phyloP scores from a whole-genome alignment of 2,888 invertebrate species.

The Stenoptilia bipunctidactyla region DNA sequence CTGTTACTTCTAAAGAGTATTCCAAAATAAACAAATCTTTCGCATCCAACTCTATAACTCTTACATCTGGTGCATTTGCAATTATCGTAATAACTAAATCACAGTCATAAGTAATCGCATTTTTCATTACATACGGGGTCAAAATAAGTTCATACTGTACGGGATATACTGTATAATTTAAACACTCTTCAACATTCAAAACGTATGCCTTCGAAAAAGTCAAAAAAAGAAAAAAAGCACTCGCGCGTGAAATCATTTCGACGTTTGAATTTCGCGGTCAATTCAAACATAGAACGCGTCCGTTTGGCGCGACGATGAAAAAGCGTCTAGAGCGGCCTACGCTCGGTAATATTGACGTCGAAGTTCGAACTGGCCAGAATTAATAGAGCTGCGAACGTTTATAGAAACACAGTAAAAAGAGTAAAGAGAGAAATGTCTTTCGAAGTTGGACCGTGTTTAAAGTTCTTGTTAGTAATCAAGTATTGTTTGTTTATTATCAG shows the following conservation, averaged over 20 bases:
- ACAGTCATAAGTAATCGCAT: constrained; percentile 38
- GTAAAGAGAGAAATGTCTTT: too few relatives aligned
- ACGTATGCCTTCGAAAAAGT: constrained; percentile 30
- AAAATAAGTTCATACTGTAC: constrained; percentile 52
- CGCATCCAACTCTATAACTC: constrained; percentile 43
- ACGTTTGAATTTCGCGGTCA: constrained; percentile 11
- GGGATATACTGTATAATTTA: constrained; percentile 59
- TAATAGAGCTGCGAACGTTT: too few relatives aligned
- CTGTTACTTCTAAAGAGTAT: constrained; percentile 33
- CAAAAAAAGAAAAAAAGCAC: constrained; percentile 21
- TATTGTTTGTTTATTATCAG: too few relatives aligned
- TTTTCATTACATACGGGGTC: constrained; percentile 34
- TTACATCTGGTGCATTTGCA: constrained; percentile 42
- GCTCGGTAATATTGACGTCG: too few relatives aligned
- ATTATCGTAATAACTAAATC: constrained; percentile 48
- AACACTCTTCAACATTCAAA: constrained; percentile 46
- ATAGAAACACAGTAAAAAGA: too few relatives aligned
- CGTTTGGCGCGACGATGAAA: constrained; percentile 30
- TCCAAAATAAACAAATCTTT: constrained; percentile 34
- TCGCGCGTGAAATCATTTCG: constrained; percentile 17
- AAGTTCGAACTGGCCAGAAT: too few relatives aligned
- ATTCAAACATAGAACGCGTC: constrained; percentile 27
- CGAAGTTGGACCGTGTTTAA: too few relatives aligned
- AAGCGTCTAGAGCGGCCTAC: constrained; percentile 29
- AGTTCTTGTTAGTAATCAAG: too few relatives aligned